A percentile compares a stretch with the other conserved stretches of the same genome.
Conservation (phyloP, 2,888 invertebrate genomes). For the Caenorhabditis virilis region DNA sequence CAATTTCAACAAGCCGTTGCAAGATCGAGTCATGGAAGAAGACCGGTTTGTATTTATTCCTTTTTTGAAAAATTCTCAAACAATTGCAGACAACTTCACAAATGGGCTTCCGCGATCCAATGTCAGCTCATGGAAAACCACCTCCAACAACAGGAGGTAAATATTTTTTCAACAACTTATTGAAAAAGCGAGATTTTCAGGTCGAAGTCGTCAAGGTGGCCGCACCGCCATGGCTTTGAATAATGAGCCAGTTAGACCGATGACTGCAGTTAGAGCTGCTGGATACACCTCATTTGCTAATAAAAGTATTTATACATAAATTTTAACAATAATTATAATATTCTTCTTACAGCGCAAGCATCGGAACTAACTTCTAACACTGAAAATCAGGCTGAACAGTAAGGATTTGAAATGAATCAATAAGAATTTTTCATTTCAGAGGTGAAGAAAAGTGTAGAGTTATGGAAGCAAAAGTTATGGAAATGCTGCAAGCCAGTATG, state of each 20-base stretch:
- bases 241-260: slow-evolving; percentile 76
- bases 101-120: slow-evolving; percentile 26
- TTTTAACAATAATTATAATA: not conserved
- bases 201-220: slow-evolving; percentile 29
- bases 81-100: slow-evolving; percentile 24
- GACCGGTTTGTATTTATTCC: slow-evolving; percentile 73
- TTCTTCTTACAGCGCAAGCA: slow-evolving; percentile 40
- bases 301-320: slow-evolving; percentile 47
- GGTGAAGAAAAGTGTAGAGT: slow-evolving; percentile 89
- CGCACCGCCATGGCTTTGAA: slow-evolving; percentile 54
- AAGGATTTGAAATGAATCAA: not conserved
- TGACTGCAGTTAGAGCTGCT: slow-evolving; percentile 94
- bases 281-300: slow-evolving; percentile 83
- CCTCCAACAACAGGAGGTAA: slow-evolving; percentile 26
- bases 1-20: slow-evolving; percentile 80
- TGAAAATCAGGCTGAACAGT: slow-evolving; percentile 12
- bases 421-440: slow-evolving; percentile 71
- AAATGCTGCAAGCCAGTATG: slow-evolving; percentile 88
- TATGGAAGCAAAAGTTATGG: slow-evolving; percentile 86
- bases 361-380: slow-evolving; percentile 19
- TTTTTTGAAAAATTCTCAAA: not conserved
- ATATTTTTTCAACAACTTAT: not conserved
- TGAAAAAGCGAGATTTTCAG: slow-evolving; percentile 8
- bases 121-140: slow-evolving; percentile 32
- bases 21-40: slow-evolving; percentile 77